phyloP scores from a whole-genome alignment of 2,797 vertebrate genomes.

The Crypturellus tataupa region DNA sequence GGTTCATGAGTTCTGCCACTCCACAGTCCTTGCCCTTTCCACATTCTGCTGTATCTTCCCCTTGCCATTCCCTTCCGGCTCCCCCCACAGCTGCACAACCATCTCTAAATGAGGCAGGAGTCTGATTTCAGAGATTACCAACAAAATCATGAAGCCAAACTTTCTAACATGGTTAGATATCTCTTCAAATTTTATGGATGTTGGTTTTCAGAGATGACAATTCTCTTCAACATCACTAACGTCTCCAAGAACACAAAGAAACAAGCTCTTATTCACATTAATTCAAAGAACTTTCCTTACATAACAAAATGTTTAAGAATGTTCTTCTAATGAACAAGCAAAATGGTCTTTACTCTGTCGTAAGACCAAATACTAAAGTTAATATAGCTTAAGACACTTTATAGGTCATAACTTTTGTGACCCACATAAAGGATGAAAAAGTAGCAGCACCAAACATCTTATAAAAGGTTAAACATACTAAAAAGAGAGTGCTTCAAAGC shows the following conservation, averaged over 20 bases:
- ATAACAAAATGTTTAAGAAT: neutral
- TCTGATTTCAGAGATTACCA: constrained; percentile 35
- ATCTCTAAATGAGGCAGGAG: neutral
- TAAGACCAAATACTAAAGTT: neutral
- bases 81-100: neutral
- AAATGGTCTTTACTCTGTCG: neutral
- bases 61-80: neutral
- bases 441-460: neutral
- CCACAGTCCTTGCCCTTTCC: neutral
- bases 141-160: constrained; percentile 26
- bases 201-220: neutral
- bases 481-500: constrained; percentile 1
- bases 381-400: neutral
- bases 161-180: neutral
- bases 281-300: neutral
- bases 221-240: neutral
- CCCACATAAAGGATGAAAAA: neutral
- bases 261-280: neutral
- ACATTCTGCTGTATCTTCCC: neutral
- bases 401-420: neutral
- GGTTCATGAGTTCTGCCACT: neutral
- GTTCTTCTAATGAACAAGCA: neutral
- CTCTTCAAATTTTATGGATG: constrained; percentile 13
- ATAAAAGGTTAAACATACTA: neutral
- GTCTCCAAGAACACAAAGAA: constrained; percentile 9